Evolutionary conservation across 2,797 vertebrate genomes (phyloP).

Genomic region (Aldrovandia affinis): DNA sequence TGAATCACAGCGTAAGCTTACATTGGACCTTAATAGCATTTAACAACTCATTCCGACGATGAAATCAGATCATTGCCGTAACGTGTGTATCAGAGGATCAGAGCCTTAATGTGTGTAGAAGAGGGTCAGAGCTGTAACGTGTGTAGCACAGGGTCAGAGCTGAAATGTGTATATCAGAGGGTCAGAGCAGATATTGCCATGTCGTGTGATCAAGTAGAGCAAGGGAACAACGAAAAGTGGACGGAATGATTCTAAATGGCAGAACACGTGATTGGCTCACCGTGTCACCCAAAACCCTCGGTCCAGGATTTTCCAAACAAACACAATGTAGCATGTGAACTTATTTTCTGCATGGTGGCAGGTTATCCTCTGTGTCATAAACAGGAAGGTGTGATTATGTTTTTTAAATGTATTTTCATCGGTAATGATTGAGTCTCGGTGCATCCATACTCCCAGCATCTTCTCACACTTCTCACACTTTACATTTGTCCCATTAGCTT

Average conservation of each 20-base stretch:
- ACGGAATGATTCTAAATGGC: neutral
- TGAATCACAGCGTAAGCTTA: neutral
- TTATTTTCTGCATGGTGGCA: neutral
- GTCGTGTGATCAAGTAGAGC: neutral
- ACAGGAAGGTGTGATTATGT: neutral
- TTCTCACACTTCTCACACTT: neutral
- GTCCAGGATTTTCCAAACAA: neutral
- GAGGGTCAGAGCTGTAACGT: too few species aligned
- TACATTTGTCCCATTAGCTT: slow-evolving; percentile 58
- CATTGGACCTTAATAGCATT: slow-evolving; percentile 44
- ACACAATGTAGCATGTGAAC: neutral
- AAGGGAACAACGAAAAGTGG: neutral
- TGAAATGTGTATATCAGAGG: neutral
- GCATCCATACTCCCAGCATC: neutral
- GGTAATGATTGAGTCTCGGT: neutral
- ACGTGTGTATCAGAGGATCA: too few species aligned
- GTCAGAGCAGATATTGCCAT: neutral
- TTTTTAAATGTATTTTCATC: neutral
- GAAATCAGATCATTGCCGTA: too few species aligned
- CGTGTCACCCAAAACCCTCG: neutral
- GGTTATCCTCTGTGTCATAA: neutral
- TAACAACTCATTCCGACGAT: slow-evolving; percentile 51
- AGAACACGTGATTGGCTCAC: neutral
- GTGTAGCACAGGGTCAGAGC: too few species aligned
- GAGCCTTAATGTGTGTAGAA: too few species aligned